Conservation (phyloP, 2,888 invertebrate species). For the Trypoxylon attenuatum region DNA sequence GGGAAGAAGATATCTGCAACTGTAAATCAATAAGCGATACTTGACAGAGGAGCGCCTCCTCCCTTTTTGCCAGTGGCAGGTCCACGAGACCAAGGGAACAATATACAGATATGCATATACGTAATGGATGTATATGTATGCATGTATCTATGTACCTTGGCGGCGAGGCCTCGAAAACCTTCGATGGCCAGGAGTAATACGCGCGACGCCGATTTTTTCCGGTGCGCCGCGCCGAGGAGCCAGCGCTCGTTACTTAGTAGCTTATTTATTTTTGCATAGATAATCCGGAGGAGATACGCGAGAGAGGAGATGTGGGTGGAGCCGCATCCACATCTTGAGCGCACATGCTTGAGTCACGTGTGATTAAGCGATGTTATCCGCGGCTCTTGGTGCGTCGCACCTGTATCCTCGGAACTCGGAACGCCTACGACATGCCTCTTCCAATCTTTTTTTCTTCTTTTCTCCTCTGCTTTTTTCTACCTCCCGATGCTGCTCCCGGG, state of each 20-base stretch:
- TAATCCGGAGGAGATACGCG: constrained; percentile 67
- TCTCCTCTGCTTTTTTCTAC: constrained; percentile 26
- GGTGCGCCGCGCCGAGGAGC: constrained; percentile 31
- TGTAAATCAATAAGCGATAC: constrained; percentile 59
- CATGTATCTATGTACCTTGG: too few species aligned
- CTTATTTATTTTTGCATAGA: constrained; percentile 72
- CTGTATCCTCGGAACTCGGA: constrained; percentile 63
- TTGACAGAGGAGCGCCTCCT: constrained; percentile 18
- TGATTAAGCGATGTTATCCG: constrained; percentile 72
- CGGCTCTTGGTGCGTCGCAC: constrained; percentile 60
- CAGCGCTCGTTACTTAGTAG: constrained; percentile 58
- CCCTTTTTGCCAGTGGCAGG: constrained; percentile 38
- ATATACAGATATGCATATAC: too few species aligned
- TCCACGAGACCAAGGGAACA: too few species aligned
- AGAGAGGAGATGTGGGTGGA: constrained; percentile 69
- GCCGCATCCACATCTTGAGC: too few species aligned
- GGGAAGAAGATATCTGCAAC: constrained; percentile 44
- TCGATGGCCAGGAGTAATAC: constrained; percentile 49
- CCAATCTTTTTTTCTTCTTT: constrained; percentile 21
- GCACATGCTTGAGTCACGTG: constrained; percentile 67
- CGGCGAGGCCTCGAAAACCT: constrained; percentile 34
- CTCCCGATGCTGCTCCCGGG: constrained; percentile 23
- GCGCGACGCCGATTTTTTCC: constrained; percentile 25
- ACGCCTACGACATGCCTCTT: constrained; percentile 61
- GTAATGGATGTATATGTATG: too few species aligned